Conservation (phyloP, 2,797 vertebrate species). For the Helostoma temminkii region DNA sequence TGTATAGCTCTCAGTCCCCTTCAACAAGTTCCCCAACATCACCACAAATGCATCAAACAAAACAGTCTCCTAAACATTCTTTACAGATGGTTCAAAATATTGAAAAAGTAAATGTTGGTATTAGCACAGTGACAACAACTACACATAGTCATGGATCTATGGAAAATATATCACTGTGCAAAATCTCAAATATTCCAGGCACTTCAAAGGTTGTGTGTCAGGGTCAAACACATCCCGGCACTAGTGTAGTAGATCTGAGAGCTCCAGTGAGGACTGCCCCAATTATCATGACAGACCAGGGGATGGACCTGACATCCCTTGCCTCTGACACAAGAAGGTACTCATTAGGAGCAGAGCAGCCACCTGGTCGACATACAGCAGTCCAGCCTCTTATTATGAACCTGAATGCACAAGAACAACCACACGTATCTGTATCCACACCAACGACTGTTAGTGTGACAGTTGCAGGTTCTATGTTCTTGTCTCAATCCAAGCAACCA, state of each 20-base stretch:
- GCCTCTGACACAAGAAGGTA: slow-evolving; percentile 94
- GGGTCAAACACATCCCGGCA: slow-evolving; percentile 83
- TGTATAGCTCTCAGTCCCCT: slow-evolving; percentile 86
- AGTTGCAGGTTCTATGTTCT: slow-evolving; percentile 90
- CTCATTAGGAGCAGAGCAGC: slow-evolving; percentile 90
- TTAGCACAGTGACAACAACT: slow-evolving; percentile 80
- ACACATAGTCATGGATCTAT: slow-evolving; percentile 88
- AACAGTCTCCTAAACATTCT: slow-evolving; percentile 81
- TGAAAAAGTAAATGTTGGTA: slow-evolving; percentile 83
- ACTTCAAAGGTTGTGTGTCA: slow-evolving; percentile 89
- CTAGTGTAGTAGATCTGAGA: slow-evolving; percentile 92
- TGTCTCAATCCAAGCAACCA: slow-evolving; percentile 92
- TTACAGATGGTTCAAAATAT: slow-evolving; percentile 83
- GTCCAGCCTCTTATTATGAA: slow-evolving; percentile 98
- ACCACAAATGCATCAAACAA: slow-evolving; percentile 80
- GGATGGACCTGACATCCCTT: slow-evolving; percentile 98
- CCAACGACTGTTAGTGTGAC: slow-evolving; percentile 92
- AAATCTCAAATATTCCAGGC: slow-evolving; percentile 90
- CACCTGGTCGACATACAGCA: slow-evolving; percentile 89
- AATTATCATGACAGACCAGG: slow-evolving; percentile 98
- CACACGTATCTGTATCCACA: slow-evolving; percentile 88
- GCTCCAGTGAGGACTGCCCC: slow-evolving; percentile 91
- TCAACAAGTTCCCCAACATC: slow-evolving; percentile 82
- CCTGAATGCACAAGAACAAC: slow-evolving; percentile 95
- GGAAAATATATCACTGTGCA: slow-evolving; percentile 93